Percentiles rank a stretch among this genome's conserved stretches.
phyloP scores from a whole-genome alignment of 2,888 invertebrate genomes.

The Ephialtes manifestator region DNA sequence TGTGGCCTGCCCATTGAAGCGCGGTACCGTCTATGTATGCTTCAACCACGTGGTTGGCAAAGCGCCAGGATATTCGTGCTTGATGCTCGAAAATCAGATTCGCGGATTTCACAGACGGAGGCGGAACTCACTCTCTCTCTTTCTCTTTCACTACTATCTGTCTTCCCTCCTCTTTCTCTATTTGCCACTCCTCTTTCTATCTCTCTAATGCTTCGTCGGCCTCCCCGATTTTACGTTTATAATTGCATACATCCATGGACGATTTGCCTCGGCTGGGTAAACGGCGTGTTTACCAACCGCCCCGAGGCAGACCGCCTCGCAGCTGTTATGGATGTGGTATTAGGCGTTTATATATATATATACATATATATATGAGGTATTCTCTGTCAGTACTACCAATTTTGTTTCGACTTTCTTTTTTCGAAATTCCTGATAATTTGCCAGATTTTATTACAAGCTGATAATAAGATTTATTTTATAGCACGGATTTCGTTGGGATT shows the following conservation, averaged over 20 bases:
- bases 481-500: too few relatives aligned
- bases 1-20: slow-evolving; percentile 62
- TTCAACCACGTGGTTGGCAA: slow-evolving; percentile 81
- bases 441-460: too few relatives aligned
- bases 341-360: not conserved
- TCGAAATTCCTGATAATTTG: too few relatives aligned
- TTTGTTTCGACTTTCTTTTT: too few relatives aligned
- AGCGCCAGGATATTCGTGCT: slow-evolving; percentile 72
- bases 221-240: slow-evolving; percentile 56
- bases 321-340: slow-evolving; percentile 41
- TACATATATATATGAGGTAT: not conserved
- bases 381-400: not conserved
- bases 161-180: slow-evolving; percentile 19
- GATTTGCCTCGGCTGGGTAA: slow-evolving; percentile 59
- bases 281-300: slow-evolving; percentile 37
- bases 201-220: slow-evolving; percentile 38
- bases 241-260: slow-evolving; percentile 58
- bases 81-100: slow-evolving; percentile 64
- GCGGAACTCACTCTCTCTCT: slow-evolving; percentile 20
- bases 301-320: slow-evolving; percentile 12
- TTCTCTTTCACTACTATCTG: slow-evolving; percentile 5
- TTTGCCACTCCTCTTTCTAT: slow-evolving; percentile 19
- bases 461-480: too few relatives aligned
- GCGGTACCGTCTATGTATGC: slow-evolving; percentile 58
- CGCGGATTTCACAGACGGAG: slow-evolving; percentile 47